Conservation (phyloP, 2,888 invertebrate species). For the Plemyria rubiginata region DNA sequence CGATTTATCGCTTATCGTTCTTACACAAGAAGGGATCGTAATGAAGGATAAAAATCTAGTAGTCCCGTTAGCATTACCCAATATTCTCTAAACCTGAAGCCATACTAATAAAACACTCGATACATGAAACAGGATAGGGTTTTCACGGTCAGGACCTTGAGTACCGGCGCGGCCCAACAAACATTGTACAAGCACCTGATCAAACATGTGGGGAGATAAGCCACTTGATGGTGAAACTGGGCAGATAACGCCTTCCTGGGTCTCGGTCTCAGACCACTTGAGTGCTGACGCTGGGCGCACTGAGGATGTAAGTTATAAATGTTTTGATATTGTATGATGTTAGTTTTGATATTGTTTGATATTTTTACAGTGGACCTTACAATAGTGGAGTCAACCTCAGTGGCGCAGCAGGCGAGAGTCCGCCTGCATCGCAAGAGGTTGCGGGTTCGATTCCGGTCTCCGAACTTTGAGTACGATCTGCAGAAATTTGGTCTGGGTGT, state of each 20-base stretch:
- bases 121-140: slow-evolving; percentile 58
- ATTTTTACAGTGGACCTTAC: too few species aligned
- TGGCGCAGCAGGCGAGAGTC: too few species aligned
- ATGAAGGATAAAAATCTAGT: not conserved
- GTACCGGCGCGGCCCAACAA: slow-evolving; percentile 47
- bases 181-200: slow-evolving; percentile 75
- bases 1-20: too few species aligned
- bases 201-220: slow-evolving; percentile 81
- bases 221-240: slow-evolving; percentile 78
- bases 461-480: too few species aligned
- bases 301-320: slow-evolving; percentile 2
- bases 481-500: too few species aligned
- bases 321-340: not conserved
- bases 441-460: too few species aligned
- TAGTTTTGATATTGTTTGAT: not conserved
- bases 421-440: too few species aligned
- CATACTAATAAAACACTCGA: slow-evolving; percentile 53
- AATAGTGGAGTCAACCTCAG: too few species aligned
- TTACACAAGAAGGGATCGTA: too few species aligned
- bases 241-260: slow-evolving; percentile 75
- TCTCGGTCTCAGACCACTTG: slow-evolving; percentile 56
- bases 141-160: slow-evolving; percentile 79
- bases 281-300: slow-evolving; percentile 26
- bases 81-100: slow-evolving; percentile 48
- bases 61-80: slow-evolving; percentile 21